Conservation (phyloP, 2,797 vertebrate species). For the Ctenochaetus hawaiiensis region DNA sequence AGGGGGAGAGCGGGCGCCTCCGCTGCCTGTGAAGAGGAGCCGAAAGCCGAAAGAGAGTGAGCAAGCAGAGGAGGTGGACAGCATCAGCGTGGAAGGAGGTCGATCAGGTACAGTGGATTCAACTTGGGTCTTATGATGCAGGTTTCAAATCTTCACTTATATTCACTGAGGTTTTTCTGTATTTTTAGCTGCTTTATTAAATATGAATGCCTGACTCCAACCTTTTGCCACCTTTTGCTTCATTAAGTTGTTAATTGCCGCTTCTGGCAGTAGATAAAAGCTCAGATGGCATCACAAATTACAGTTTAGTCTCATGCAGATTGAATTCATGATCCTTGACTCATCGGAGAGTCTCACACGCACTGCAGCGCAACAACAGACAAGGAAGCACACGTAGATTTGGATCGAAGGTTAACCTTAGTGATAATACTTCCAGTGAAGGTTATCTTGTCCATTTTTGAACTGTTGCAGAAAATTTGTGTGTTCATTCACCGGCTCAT, state of each 20-base stretch:
- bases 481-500: too few species aligned
- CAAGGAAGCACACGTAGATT: too few species aligned
- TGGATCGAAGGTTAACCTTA: background rate
- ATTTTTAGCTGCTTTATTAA: too few species aligned
- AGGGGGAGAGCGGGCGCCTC: slow-evolving; percentile 65
- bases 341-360: too few species aligned
- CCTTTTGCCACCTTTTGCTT: background rate
- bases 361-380: background rate
- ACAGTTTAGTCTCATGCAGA: too few species aligned
- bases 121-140: background rate
- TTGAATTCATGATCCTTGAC: too few species aligned
- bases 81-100: slow-evolving; percentile 46
- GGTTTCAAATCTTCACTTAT: background rate
- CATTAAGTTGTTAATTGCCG: background rate
- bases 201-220: too few species aligned
- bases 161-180: too few species aligned
- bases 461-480: background rate
- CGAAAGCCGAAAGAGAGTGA: slow-evolving; percentile 29
- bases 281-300: background rate
- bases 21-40: slow-evolving; percentile 79
- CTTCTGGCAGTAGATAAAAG: background rate
- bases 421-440: background rate
- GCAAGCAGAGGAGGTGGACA: slow-evolving; percentile 34
- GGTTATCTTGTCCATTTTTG: background rate
- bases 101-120: slow-evolving; percentile 80